Evolutionary conservation across 1,140 invertebrate species (phyloP), one percentile per base, ranked within the genome.

Genomic region (Drusus annulatus): DNA sequence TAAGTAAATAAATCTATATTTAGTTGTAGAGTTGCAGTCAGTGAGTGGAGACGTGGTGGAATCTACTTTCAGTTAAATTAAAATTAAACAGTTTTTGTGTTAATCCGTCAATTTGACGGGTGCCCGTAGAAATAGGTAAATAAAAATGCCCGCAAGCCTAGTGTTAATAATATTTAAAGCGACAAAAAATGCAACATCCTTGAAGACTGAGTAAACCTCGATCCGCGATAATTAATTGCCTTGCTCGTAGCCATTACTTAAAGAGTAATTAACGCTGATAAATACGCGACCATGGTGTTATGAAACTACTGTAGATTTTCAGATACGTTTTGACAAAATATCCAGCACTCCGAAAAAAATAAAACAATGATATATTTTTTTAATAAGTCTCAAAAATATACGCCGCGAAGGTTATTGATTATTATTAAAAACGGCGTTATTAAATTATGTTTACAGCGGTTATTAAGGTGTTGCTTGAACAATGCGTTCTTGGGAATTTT

Each of bases 331-430:
- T 60, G 56, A 60, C 56, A 60, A 60, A 60, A 60, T 60, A 60
- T 60, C 56, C 56, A 60, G 7, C 56, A 60, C 56, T 60, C 56
- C n/a, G n/a, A n/a, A n/a, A n/a, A 60, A 60, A 60, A 60, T 23
- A 60, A 60, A 60, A 60, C 56, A 60, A 60, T 60, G 56, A 60
- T 60, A 60, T 60, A 60, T 60, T 60, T 60, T 28, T 60, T 60
- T 60, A 19, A 60, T 45, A 60, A 60, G 56, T 60, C 56, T 19
- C 23, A 60, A 60, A 45, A 60, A 60, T 60, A 15, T 60, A 23
- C 17, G 13, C 56, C 13, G 2, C 16, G 56, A 23, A 60, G 56
- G 56, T 60, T 60, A 60, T 60, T 60, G 56, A 60, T 60, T 60
- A 60, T 45, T 45, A 45, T 45, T 45, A 60, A 60, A 60, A 60